Evolutionary conservation across 2,113 vertebrate genomes (phyloP), one percentile per base, ranked within the genome.

Genomic region (Pycnonotus jocosus): DNA sequence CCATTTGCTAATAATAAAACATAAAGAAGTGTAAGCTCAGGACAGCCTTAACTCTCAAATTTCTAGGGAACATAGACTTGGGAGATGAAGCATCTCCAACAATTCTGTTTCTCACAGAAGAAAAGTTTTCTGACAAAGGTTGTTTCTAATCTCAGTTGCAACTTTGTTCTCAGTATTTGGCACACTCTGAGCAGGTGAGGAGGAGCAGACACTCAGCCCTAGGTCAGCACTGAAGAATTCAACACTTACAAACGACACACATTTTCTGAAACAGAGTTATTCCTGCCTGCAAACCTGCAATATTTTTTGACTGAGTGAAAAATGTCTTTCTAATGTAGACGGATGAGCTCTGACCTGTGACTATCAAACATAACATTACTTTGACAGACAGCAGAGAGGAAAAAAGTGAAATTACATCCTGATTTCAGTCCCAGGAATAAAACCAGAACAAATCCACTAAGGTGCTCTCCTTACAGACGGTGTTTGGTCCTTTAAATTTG

Each of bases 1-100:
- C 68, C 81, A 80, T 91, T 95, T 94, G 40, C 94, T 93, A 96
- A 88, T 95, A 92, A 90, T 88, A 94, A 83, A 92, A 88, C 79
- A 38, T 37, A 71, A 80, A 86, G 92, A 69, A 92, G 83, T 44
- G 54, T 73, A 90, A 96, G 93, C 87, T 83, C 90, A 83, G 88
- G 90, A 81, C 60, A 78, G 44, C 24, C 53, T 90, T 86, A 93
- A 83, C 50, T 61, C 58, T 65, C 61, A 90, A 88, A 77, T 61
- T 40, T 74, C 27, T 54, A 81, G 22, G 17, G 58, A 93, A 85
- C 11, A 15, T 16, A 76, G 83, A 86, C 14, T 23, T 42, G 47
- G 42, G 40, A 92, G 47, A 93, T 15, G n/a, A 88, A 66, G 44
- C 57, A 86, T 77, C 54, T 93, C 54, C 51, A 91, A 81, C 33